Percentiles rank a stretch among this genome's conserved stretches.
phyloP scores from a whole-genome alignment of 1,140 invertebrate genomes.

The Grapholita molesta region DNA sequence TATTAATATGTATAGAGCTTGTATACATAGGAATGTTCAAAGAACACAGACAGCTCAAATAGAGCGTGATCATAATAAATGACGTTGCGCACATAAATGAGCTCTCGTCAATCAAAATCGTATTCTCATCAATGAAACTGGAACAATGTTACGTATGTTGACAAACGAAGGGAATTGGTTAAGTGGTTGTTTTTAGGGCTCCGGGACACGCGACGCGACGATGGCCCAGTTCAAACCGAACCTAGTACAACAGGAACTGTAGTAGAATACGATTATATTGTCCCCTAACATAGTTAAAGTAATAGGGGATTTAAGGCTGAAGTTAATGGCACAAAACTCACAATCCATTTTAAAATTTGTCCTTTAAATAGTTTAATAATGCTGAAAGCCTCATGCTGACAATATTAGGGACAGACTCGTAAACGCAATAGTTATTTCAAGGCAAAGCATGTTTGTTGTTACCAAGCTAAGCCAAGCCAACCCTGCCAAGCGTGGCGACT shows the following conservation, averaged over 20 bases:
- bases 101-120: conserved; percentile 10
- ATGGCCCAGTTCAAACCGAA: not conserved
- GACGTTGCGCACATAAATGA: not conserved
- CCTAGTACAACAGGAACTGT: conserved; percentile 3
- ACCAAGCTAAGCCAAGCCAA: no score
- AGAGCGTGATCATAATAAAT: not conserved
- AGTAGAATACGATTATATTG: not conserved
- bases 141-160: conserved; percentile 16
- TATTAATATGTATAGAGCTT: not conserved
- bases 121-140: conserved; percentile 1
- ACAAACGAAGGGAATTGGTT: conserved; percentile 18
- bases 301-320: not conserved
- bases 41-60: not conserved
- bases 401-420: no score
- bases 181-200: conserved; percentile 11
- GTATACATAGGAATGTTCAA: not conserved
- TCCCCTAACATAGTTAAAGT: not conserved
- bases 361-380: no score
- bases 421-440: no score
- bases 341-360: no score
- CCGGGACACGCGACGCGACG: not conserved
- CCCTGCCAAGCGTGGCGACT: no score
- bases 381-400: no score
- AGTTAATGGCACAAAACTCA: not conserved
- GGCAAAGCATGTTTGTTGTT: no score